Percentiles rank a stretch among this genome's conserved stretches.
Evolutionary conservation across 2,797 vertebrate genomes (phyloP).

Genomic region (Lemur catta): DNA sequence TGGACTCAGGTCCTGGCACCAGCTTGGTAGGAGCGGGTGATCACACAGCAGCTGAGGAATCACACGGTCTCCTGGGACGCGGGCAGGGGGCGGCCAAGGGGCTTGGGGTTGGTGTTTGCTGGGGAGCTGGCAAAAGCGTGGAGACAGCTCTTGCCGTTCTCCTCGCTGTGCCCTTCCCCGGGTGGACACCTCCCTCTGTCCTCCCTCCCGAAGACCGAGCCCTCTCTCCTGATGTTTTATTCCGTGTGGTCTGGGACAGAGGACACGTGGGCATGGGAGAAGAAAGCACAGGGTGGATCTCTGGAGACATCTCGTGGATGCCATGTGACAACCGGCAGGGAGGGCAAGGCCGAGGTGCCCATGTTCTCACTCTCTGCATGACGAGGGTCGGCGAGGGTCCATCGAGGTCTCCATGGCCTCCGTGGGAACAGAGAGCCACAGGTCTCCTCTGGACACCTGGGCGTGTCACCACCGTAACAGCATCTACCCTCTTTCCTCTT

Average conservation of each 20-base stretch:
- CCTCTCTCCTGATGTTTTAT: not conserved
- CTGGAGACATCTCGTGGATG: not conserved
- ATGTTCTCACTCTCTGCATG: fast-evolving
- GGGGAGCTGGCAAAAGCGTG: not conserved
- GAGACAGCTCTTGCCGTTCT: not conserved
- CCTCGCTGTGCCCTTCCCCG: not conserved
- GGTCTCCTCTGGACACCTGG: not conserved
- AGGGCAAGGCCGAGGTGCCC: too few species aligned
- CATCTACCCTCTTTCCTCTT: not conserved
- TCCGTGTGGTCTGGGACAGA: not conserved
- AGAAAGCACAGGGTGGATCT: not conserved
- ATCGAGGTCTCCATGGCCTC: not conserved
- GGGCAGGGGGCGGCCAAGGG: not conserved
- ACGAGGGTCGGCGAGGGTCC: not conserved
- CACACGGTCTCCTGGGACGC: not conserved
- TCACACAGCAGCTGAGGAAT: not conserved
- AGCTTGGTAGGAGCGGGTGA: not conserved
- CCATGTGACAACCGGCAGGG: not conserved
- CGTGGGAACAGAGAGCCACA: not conserved
- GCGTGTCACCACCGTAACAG: not conserved
- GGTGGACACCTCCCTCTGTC: not conserved
- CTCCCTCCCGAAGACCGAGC: not conserved
- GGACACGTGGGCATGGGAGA: not conserved
- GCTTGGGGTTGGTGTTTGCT: not conserved
- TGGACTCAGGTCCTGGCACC: too few species aligned